These are phyloP conservation scores for Engystomops pustulosus DNA, from an alignment of 2,113 vertebrate genomes.

Conservation along the genomic window DNA sequence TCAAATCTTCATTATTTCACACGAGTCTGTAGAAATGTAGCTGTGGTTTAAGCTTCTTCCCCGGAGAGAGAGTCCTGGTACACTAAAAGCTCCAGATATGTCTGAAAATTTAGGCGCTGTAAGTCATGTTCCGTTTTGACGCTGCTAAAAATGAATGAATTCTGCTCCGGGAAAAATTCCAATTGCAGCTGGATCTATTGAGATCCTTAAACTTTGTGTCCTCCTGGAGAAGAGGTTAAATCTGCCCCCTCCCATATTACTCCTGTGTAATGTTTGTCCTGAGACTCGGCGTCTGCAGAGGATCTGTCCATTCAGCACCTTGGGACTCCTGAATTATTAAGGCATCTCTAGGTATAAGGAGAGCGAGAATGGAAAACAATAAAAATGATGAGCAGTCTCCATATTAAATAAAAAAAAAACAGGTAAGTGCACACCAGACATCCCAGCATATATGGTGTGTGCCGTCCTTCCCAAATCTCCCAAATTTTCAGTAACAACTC, in stretches of 20 bases:
- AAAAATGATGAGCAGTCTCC: neutral
- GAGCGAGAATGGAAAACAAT: neutral
- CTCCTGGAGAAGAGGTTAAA: neutral
- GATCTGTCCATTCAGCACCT: slow-evolving; percentile 44
- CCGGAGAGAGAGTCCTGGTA: neutral
- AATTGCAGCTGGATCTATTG: neutral
- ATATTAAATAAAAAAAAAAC: no score
- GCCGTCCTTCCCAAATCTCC: no score
- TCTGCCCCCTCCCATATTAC: neutral
- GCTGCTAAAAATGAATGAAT: neutral
- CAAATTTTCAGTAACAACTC: no score
- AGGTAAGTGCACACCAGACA: neutral
- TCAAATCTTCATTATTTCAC: neutral
- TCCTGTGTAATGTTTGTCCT: slow-evolving; percentile 44
- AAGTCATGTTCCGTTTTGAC: neutral
- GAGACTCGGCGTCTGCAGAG: slow-evolving; percentile 42
- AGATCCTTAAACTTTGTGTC: neutral
- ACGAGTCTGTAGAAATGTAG: neutral
- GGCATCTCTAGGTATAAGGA: neutral
- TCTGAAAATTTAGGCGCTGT: neutral
- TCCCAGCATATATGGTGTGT: neutral
- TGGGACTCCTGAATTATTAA: slow-evolving; percentile 37
- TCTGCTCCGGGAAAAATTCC: neutral
- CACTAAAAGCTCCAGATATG: neutral
- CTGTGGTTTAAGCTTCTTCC: neutral